A percentile compares a stretch with the other conserved stretches of the same genome.
Evolutionary conservation across 2,888 invertebrate genomes (phyloP).

Genomic region (Horisme vitalbata): DNA sequence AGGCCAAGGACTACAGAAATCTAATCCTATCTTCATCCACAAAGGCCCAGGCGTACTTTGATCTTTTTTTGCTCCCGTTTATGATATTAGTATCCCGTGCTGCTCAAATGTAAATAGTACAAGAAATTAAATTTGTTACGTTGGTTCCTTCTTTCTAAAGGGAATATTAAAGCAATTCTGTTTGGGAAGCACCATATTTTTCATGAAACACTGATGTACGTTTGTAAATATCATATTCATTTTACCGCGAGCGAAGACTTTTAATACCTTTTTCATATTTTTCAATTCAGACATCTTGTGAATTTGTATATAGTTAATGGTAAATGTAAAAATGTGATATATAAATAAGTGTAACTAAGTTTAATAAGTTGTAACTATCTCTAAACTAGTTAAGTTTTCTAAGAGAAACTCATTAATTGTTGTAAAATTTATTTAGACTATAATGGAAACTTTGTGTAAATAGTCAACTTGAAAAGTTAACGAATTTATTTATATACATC

Average conservation of each 20-base stretch:
- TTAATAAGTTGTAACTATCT: slow-evolving; percentile 35
- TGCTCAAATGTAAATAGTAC: slow-evolving; percentile 40
- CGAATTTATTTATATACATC: slow-evolving; percentile 22
- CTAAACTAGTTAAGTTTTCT: slow-evolving; percentile 43
- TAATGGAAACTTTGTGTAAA: slow-evolving; percentile 23
- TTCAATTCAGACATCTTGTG: slow-evolving; percentile 16
- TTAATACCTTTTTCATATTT: slow-evolving; percentile 20
- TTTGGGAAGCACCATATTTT: slow-evolving; percentile 35
- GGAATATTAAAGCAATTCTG: slow-evolving; percentile 36
- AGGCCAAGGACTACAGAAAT: slow-evolving; percentile 78
- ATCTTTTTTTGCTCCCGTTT: slow-evolving; percentile 42
- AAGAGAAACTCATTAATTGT: slow-evolving; percentile 37
- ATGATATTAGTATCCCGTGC: slow-evolving; percentile 46
- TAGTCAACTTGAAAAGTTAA: slow-evolving; percentile 24
- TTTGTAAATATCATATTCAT: slow-evolving; percentile 36
- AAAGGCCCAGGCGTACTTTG: slow-evolving; percentile 35
- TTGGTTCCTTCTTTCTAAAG: slow-evolving; percentile 26
- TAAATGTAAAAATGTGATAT: slow-evolving; percentile 55
- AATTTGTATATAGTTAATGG: slow-evolving; percentile 33
- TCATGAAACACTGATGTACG: slow-evolving; percentile 22
- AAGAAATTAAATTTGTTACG: slow-evolving; percentile 34
- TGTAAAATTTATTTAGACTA: slow-evolving; percentile 24
- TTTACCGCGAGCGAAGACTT: slow-evolving; percentile 17
- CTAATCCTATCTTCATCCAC: slow-evolving; percentile 59
- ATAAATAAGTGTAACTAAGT: slow-evolving; percentile 32